Base-by-base conservation (phyloP, 2,797 vertebrate species). In the Botia kubotai region DNA sequence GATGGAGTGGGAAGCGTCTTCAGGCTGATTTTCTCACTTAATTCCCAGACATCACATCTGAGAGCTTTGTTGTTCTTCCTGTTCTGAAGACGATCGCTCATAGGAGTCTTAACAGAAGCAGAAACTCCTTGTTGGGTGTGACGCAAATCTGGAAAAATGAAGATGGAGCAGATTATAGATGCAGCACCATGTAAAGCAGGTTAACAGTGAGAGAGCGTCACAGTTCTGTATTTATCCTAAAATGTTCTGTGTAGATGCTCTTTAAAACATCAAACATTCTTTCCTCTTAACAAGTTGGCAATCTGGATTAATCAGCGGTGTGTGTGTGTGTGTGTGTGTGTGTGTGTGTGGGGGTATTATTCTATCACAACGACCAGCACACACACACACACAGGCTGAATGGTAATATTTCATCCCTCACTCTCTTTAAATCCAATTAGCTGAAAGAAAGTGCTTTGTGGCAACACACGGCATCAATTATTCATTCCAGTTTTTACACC, bases 371-470 rank as follows among this genome's bases (percentile, higher is more conserved):
- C 65, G 52, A 81, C 73, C 72, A 3, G 33, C 33, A 33, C 33
- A 33, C 33, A 33, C 33, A 33, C 77, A 39, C 71, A 79, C 72
- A 74, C 76, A 72, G 73, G 72, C 46, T 75, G 85, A 80, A 86
- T 87, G 46, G 88, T 85, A 87, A 89, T 85, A 76, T 67, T 79
- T 87, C 77, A 84, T 88, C 83, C 80, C 87, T 77, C 80, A 87
- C 75, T 87, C 84, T 87, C 86, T 84, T 88, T 85, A 88, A 89
- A 92, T 93, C 91, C 90, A 94, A 93, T 94, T 93, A 94, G 91
- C 88, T 88, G 84, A 90, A 91, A 88, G 90, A 90, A 91, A 91
- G 87, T 84, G 87, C 87, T 90, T 85, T 87, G 91, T 90, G 90
- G 86, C 87, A 86, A 85, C 89, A 81, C 85, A 76, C 39, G 36